phyloP scores from a whole-genome alignment of 2,888 invertebrate species.

The Diabrotica balteata region DNA sequence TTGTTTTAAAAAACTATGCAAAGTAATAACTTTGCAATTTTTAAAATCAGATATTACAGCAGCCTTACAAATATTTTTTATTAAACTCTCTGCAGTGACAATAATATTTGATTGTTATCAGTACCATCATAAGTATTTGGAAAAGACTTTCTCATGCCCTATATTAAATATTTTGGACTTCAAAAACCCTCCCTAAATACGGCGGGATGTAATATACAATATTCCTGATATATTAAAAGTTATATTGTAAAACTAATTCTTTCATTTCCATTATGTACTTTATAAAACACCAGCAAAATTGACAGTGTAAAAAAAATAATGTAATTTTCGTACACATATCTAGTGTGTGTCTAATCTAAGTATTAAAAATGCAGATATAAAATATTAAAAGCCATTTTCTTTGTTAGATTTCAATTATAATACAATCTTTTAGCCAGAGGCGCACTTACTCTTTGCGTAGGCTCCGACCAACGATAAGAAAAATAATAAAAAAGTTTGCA shows the following conservation, averaged over 20 bases:
- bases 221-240: constrained; percentile 53
- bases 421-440: too few relatives aligned
- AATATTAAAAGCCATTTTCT: not conserved
- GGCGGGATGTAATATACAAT: constrained; percentile 51
- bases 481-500: too few relatives aligned
- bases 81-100: not conserved
- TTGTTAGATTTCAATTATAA: too few relatives aligned
- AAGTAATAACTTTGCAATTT: too few relatives aligned
- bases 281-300: constrained; percentile 58
- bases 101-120: not conserved
- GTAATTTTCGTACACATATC: constrained; percentile 47
- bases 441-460: too few relatives aligned
- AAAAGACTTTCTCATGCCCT: constrained; percentile 20
- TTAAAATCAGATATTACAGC: not conserved
- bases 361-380: not conserved
- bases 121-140: not conserved
- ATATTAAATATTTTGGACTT: constrained; percentile 41
- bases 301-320: constrained; percentile 57
- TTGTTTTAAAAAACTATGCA: not conserved
- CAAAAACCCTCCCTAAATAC: constrained; percentile 43
- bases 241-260: constrained; percentile 50
- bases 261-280: constrained; percentile 42
- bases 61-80: not conserved
- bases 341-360: not conserved
- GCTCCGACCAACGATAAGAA: too few relatives aligned